These are phyloP conservation scores for Emys orbicularis DNA, from an alignment of 2,797 vertebrate genomes.

Conservation along the genomic window DNA sequence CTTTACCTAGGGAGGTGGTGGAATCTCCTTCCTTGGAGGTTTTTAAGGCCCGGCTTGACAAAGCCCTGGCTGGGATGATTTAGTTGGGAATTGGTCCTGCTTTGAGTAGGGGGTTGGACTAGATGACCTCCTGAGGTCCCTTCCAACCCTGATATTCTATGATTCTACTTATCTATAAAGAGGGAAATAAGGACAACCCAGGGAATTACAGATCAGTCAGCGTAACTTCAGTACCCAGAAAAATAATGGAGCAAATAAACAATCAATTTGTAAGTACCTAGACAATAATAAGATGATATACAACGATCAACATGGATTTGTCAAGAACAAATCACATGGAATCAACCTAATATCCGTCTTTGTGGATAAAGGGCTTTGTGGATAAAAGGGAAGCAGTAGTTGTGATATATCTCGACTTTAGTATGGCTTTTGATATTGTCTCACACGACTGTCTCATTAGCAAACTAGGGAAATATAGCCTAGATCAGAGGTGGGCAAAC, in stretches of 20 bases:
- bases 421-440: neutral
- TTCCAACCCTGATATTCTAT: no score
- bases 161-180: neutral
- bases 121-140: no score
- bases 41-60: no score
- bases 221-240: no score
- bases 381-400: neutral
- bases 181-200: neutral
- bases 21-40: no score
- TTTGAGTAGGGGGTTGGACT: no score
- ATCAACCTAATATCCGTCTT: neutral
- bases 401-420: neutral
- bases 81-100: no score
- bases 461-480: neutral
- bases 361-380: no score
- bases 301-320: neutral
- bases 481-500: no score
- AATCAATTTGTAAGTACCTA: neutral
- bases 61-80: no score
- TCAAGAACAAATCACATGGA: neutral
- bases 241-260: neutral
- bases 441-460: neutral
- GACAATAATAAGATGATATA: neutral
- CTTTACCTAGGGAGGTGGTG: no score
- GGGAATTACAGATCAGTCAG: neutral